Evolutionary conservation across 2,797 vertebrate species (phyloP).

Genomic region (Acipenser ruthenus): DNA sequence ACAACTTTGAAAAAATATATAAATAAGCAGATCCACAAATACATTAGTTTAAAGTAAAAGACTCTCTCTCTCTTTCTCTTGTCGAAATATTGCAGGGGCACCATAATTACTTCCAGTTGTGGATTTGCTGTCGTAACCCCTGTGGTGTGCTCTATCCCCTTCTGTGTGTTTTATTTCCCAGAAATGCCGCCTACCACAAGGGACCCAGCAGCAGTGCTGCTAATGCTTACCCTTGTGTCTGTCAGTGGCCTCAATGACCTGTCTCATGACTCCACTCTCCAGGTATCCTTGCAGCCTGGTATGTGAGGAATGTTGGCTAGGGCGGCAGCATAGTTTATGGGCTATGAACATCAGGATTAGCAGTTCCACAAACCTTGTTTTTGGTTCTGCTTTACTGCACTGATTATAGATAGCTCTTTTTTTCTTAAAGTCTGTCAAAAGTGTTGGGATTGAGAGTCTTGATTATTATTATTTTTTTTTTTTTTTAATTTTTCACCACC

Average conservation of each 20-base stretch:
- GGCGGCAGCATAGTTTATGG: constrained; percentile 31
- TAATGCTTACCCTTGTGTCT: constrained; percentile 21
- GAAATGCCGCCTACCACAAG: constrained; percentile 27
- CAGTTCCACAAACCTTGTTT: constrained; percentile 30
- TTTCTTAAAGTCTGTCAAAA: neutral
- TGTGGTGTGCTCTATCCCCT: neutral
- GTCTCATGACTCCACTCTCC: constrained; percentile 24
- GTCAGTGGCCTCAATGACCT: constrained; percentile 14
- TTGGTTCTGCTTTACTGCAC: constrained; percentile 14
- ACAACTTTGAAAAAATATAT: too few relatives aligned
- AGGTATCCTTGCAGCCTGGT: constrained; percentile 25
- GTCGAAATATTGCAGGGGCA: too few relatives aligned
- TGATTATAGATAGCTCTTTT: constrained; percentile 4
- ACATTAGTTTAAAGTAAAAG: too few relatives aligned
- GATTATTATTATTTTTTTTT: neutral
- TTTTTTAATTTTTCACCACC: neutral
- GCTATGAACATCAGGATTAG: constrained; percentile 34
- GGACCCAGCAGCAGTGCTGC: constrained; percentile 21
- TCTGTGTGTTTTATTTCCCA: constrained; percentile 29
- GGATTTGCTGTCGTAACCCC: neutral
- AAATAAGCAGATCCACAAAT: too few relatives aligned
- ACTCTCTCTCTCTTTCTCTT: too few relatives aligned
- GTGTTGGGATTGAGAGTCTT: neutral
- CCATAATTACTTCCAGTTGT: neutral
- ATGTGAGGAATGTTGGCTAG: constrained; percentile 35